Conservation (phyloP, 2,797 vertebrate species). For the Typhlichthys eigenmanni region DNA sequence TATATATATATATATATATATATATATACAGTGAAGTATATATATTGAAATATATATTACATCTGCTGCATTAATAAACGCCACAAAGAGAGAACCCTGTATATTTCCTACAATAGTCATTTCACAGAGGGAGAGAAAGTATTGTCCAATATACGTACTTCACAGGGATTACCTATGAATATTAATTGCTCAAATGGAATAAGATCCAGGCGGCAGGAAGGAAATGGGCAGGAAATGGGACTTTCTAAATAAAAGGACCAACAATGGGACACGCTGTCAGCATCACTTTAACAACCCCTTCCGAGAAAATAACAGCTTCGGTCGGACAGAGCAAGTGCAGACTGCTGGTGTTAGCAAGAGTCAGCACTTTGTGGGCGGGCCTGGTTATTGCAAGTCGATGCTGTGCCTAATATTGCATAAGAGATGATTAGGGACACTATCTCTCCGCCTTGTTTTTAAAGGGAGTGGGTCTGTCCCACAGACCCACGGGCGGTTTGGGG, state of each 20-base stretch:
- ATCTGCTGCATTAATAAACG: too few species aligned
- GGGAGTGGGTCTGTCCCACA: too few species aligned
- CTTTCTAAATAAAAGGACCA: too few species aligned
- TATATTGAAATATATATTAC: too few species aligned
- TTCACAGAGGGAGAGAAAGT: conserved; percentile 2
- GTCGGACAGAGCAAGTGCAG: conserved; percentile 31
- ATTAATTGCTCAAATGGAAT: conserved; percentile 41
- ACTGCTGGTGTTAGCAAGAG: conserved; percentile 31
- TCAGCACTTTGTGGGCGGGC: conserved; percentile 35
- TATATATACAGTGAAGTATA: too few species aligned
- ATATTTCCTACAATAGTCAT: too few species aligned
- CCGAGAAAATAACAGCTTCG: conserved; percentile 19
- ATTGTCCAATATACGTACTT: conserved; percentile 24
- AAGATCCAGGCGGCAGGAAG: not conserved
- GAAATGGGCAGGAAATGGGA: too few species aligned
- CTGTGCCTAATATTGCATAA: conserved; percentile 42
- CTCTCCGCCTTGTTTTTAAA: conserved; percentile 40
- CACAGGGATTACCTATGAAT: conserved; percentile 31
- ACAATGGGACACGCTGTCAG: conserved; percentile 27
- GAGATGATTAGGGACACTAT: conserved; percentile 37
- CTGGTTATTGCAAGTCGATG: conserved; percentile 32
- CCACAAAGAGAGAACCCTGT: too few species aligned
- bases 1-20: too few species aligned
- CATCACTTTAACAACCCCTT: conserved; percentile 37
- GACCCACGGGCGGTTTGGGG: conserved; percentile 3